Evolutionary conservation across 2,888 invertebrate genomes (phyloP), one percentile per base, ranked within the genome.

Genomic region (Barypeithes pellucidus): DNA sequence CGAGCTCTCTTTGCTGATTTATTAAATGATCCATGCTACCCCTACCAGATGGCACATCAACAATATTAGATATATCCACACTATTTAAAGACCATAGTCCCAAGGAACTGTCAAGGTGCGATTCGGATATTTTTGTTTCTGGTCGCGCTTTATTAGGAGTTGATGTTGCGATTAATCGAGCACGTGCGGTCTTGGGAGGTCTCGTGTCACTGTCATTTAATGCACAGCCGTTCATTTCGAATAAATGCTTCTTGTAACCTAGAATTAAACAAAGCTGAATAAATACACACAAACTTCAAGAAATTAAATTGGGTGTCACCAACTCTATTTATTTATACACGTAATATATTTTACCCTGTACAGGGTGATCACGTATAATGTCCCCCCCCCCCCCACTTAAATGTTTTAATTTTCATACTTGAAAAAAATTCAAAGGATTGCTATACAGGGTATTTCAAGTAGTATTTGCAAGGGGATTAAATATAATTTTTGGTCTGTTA

Each of bases 1-100:
- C 82, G 45, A 82, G 75, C 60, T 73, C 39, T 47, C 81, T 77
- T 67, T 82, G 80, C 70, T 78, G 73, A 68, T 79, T 50, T 52
- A 63, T 36, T 3, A 66, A 12, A 14, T 72, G 39, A 45, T 69
- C 66, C 16, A 20, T 18, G 50, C 16, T 62, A 9, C 60, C 18
- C 36, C 43, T 68, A 36, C 39, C 50, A 8, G 41, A 36, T n/a
- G 39, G 41, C 4, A 60, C 9, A 43, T 45, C 59, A n/a, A 62
- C 36, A 29, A 67, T 67, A 57, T 72, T 75, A 22, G 72, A 70
- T 60, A 66, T 8, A 63, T 77, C 71, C 11, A 61, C 33, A 47
- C 61, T 75, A 20, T 50, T 74, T 59, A 70, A 50, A 5, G 76
- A 75, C 47, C 77, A 43, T 54, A 78, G 29, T n/a, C 75, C 76